A percentile compares a stretch with the other conserved stretches of the same genome.
Evolutionary conservation across 2,888 invertebrate species (phyloP).

Genomic region (Petrophora chlorosata): DNA sequence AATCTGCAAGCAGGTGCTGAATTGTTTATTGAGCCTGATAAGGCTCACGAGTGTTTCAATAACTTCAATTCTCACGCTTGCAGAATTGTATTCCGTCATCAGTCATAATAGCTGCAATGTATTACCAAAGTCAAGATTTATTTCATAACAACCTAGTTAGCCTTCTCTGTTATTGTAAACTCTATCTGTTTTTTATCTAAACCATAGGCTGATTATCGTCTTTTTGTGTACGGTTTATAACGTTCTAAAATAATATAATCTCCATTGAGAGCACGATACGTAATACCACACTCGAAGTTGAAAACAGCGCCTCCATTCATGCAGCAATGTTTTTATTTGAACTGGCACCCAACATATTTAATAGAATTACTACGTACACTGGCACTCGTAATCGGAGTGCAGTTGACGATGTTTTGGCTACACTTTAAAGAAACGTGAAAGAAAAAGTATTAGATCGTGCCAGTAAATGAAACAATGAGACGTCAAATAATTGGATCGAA

Average conservation of each 20-base stretch:
- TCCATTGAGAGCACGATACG: conserved; percentile 39
- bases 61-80: too few species aligned
- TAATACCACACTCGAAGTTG: conserved; percentile 52
- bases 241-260: neutral
- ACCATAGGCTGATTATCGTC: too few species aligned
- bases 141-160: too few species aligned
- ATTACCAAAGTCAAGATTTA: too few species aligned
- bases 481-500: too few species aligned
- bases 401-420: conserved; percentile 45
- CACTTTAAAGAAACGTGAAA: neutral
- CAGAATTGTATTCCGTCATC: too few species aligned
- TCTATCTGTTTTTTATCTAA: too few species aligned
- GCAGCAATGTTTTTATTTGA: conserved; percentile 74
- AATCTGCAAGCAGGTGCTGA: conserved; percentile 13
- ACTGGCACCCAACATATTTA: conserved; percentile 57
- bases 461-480: too few species aligned
- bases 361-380: conserved; percentile 50
- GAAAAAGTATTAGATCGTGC: neutral
- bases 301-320: conserved; percentile 75
- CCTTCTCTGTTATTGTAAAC: too few species aligned
- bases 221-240: too few species aligned
- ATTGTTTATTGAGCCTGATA: conserved; percentile 8
- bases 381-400: conserved; percentile 45
- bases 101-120: too few species aligned
- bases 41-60: neutral